Evolutionary conservation across 2,888 invertebrate species (phyloP).

Genomic region (Hirtodrosophila trivittata): DNA sequence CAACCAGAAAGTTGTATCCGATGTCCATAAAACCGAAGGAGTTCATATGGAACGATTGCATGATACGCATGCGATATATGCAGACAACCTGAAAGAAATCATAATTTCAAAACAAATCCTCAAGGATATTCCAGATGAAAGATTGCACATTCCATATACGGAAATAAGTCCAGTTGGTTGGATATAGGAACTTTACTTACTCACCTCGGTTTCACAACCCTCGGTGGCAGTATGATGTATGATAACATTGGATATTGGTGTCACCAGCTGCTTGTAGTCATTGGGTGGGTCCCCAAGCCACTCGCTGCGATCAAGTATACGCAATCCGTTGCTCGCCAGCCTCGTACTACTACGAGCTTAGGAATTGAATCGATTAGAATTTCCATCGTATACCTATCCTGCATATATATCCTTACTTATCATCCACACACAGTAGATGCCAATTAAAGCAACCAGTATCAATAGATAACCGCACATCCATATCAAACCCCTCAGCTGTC

Average conservation of each 20-base stretch:
- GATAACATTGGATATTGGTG: slow-evolving; percentile 58
- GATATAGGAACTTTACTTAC: neutral
- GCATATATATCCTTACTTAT: slow-evolving; percentile 45
- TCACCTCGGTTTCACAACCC: slow-evolving; percentile 63
- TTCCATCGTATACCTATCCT: too few species aligned
- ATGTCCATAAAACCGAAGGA: slow-evolving; percentile 88
- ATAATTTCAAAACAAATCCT: too few species aligned
- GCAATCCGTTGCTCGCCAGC: slow-evolving; percentile 33
- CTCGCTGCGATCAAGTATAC: slow-evolving; percentile 69
- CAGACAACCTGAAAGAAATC: slow-evolving; percentile 49
- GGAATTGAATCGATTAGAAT: neutral
- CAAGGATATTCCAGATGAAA: too few species aligned
- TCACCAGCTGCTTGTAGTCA: slow-evolving; percentile 23
- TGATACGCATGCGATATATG: slow-evolving; percentile 85
- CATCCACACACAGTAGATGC: slow-evolving; percentile 56
- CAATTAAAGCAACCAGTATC: slow-evolving; percentile 41
- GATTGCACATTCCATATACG: too few species aligned
- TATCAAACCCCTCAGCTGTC: slow-evolving; percentile 38
- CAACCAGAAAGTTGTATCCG: slow-evolving; percentile 90
- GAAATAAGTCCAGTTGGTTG: too few species aligned
- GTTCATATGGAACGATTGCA: slow-evolving; percentile 89
- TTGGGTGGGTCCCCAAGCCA: slow-evolving; percentile 70
- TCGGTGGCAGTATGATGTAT: slow-evolving; percentile 69
- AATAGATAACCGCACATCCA: slow-evolving; percentile 50
- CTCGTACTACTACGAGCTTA: neutral